phyloP scores from a whole-genome alignment of 2,888 invertebrate genomes.

The Sericinus montela region DNA sequence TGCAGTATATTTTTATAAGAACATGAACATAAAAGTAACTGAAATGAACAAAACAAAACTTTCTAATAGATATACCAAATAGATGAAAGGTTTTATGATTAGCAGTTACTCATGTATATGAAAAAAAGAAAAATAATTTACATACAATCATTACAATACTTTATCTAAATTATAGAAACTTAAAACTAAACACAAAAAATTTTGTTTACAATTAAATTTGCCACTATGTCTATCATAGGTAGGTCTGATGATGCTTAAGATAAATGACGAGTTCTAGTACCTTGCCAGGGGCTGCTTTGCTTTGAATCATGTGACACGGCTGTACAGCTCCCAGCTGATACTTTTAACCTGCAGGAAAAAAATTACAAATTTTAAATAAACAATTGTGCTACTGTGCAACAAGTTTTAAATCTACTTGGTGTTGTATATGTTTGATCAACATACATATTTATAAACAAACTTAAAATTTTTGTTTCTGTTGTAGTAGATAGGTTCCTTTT shows the following conservation, averaged over 20 bases:
- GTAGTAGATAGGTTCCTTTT: too few species aligned
- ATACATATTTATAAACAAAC: too few species aligned
- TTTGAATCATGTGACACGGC: constrained; percentile 45
- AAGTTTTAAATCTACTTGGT: too few species aligned
- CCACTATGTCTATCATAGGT: constrained; percentile 71
- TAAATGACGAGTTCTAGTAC: constrained; percentile 52
- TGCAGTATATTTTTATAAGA: neutral
- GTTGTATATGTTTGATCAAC: too few species aligned
- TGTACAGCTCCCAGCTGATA: constrained; percentile 62
- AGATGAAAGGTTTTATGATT: constrained; percentile 4
- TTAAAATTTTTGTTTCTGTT: too few species aligned
- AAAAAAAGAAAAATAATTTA: constrained; percentile 21
- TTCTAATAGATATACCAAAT: constrained; percentile 6
- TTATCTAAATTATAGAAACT: constrained; percentile 26
- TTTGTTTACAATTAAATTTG: constrained; percentile 65
- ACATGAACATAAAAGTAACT: neutral
- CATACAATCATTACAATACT: constrained; percentile 26
- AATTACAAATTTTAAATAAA: constrained; percentile 10
- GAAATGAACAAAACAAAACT: constrained; percentile 2
- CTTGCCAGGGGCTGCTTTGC: constrained; percentile 62
- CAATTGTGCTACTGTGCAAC: too few species aligned
- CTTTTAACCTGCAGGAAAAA: constrained; percentile 45
- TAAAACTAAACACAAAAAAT: constrained; percentile 34
- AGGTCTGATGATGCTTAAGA: constrained; percentile 48
- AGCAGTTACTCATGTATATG: constrained; percentile 15